These are phyloP conservation scores for Cheilosia pagana DNA, from an alignment of 2,888 invertebrate species.

Conservation along the genomic window DNA sequence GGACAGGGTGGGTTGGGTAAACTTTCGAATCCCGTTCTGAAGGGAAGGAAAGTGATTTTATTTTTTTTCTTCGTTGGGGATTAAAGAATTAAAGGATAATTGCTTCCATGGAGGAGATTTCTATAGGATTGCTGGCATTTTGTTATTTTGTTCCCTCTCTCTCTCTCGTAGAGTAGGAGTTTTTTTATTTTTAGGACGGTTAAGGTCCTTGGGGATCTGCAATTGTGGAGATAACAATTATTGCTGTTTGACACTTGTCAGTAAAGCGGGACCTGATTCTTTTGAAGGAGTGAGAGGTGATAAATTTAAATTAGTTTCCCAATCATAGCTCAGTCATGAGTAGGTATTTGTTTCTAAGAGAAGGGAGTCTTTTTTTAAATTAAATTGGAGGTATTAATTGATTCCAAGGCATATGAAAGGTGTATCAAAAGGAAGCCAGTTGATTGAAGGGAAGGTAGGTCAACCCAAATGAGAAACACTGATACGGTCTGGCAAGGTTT, in stretches of 20 bases:
- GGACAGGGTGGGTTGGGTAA: constrained; percentile 28
- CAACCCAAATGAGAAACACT: too few species aligned
- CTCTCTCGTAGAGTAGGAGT: not conserved
- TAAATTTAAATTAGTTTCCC: constrained; percentile 66
- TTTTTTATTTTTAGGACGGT: constrained; percentile 25
- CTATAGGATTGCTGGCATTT: constrained; percentile 26
- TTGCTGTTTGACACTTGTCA: constrained; percentile 71
- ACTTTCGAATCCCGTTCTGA: constrained; percentile 25
- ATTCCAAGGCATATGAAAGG: not conserved
- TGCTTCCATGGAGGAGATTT: constrained; percentile 61
- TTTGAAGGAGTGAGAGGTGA: constrained; percentile 43
- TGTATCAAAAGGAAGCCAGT: too few species aligned
- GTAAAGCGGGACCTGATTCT: constrained; percentile 36
- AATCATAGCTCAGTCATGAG: constrained; percentile 19
- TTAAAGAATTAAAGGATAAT: constrained; percentile 74
- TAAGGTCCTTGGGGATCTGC: constrained; percentile 58
- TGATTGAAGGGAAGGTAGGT: too few species aligned
- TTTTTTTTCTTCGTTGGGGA: constrained; percentile 56
- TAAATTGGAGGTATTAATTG: constrained; percentile 1
- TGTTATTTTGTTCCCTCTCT: constrained; percentile 24
- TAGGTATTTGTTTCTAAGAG: not conserved
- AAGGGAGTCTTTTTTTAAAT: not conserved
- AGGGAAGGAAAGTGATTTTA: constrained; percentile 13
- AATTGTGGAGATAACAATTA: constrained; percentile 72
- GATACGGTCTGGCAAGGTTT: too few species aligned